phyloP scores from a whole-genome alignment of 1,140 invertebrate genomes.

The Dysdera silvatica region DNA sequence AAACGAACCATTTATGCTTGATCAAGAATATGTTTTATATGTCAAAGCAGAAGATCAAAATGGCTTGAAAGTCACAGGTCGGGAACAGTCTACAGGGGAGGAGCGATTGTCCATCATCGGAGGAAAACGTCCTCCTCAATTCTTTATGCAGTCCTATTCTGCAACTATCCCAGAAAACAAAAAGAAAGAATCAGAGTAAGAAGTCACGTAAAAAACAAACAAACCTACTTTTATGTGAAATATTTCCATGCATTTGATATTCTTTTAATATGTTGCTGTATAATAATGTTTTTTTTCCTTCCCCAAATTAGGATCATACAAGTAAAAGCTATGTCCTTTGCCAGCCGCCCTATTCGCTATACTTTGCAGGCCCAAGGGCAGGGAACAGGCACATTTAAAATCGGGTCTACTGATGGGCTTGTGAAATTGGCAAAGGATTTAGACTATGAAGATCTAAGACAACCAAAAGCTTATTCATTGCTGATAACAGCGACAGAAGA shows the following conservation, averaged over 20 bases:
- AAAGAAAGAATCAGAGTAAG: constrained; percentile 91
- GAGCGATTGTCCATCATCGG: constrained; percentile 85
- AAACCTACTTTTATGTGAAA: no score
- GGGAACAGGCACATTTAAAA: constrained; percentile 89
- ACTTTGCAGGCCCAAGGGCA: constrained; percentile 86
- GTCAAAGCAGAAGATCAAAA: constrained; percentile 94
- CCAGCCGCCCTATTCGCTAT: constrained; percentile 87
- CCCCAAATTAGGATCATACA: constrained; percentile 70
- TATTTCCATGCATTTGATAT: no score
- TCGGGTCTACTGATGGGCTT: constrained; percentile 83
- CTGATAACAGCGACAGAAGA: constrained; percentile 90
- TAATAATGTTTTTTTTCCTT: no score
- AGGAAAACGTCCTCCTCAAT: constrained; percentile 85
- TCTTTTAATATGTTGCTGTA: no score
- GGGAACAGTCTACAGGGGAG: constrained; percentile 82
- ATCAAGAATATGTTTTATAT: constrained; percentile 92
- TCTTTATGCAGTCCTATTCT: constrained; percentile 86
- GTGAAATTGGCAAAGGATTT: constrained; percentile 89
- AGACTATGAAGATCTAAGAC: constrained; percentile 86
- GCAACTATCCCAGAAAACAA: constrained; percentile 92
- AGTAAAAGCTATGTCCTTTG: constrained; percentile 91
- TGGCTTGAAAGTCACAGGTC: constrained; percentile 68
- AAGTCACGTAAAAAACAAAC: no score
- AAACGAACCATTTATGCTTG: constrained; percentile 81
- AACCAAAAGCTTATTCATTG: constrained; percentile 84